These are phyloP conservation scores for Pyrgilauda ruficollis DNA, from an alignment of 2,113 vertebrate species.

Conservation along the genomic window DNA sequence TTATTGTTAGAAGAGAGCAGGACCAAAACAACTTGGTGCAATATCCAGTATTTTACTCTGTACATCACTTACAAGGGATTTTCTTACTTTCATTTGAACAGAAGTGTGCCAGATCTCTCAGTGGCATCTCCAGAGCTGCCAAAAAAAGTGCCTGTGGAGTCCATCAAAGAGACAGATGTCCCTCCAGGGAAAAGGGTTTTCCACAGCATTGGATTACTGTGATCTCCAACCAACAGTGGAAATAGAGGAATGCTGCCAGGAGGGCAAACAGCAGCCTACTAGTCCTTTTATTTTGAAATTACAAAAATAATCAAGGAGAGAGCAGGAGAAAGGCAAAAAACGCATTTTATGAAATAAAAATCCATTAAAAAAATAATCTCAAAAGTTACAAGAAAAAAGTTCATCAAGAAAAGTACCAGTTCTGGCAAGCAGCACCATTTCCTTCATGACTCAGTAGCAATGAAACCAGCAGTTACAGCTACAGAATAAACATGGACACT, in stretches of 20 bases:
- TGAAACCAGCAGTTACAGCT: not conserved
- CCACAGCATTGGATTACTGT: conserved; percentile 49
- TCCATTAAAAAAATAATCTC: not conserved
- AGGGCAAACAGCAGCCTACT: conserved; percentile 12
- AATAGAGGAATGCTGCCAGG: not conserved
- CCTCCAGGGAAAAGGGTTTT: not conserved
- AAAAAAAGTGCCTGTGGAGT: conserved; percentile 31
- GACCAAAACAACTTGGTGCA: not conserved
- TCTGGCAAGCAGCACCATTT: not conserved
- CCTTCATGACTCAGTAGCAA: not conserved
- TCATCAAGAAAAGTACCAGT: not conserved
- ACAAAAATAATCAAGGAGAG: conserved; percentile 23
- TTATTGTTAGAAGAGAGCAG: not conserved
- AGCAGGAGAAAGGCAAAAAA: not conserved
- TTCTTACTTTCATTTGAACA: conserved; percentile 1
- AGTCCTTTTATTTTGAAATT: conserved; percentile 26
- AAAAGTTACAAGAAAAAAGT: not conserved
- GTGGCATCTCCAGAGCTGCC: conserved; percentile 34
- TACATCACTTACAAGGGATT: not conserved
- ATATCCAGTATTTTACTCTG: not conserved
- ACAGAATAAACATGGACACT: not conserved
- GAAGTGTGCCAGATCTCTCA: conserved; percentile 19
- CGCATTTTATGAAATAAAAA: not conserved
- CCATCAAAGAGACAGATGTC: conserved; percentile 61
- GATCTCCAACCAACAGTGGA: conserved; percentile 62